Evolutionary conservation across 2,888 invertebrate genomes (phyloP), one percentile per base, ranked within the genome.

Genomic region (Tortricodes alternella): DNA sequence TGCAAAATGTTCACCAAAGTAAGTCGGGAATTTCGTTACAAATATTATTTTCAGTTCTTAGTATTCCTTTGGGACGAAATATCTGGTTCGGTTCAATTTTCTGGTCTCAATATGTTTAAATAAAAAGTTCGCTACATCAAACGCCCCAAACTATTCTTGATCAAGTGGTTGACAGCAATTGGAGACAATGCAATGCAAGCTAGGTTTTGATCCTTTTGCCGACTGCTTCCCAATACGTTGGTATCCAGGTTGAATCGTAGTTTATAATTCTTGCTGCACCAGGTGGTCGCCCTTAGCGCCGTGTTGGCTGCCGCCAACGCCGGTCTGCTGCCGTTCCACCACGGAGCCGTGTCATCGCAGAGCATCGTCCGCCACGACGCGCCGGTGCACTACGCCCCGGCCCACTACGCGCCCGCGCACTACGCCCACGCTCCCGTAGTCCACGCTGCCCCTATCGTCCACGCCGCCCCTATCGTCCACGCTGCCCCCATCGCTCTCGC

Each of bases 1-100:
- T 78, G 85, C 87, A 90, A 89, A 86, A 90, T 90, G 90, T 89
- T 90, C 82, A 81, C 86, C 73, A 90, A 90, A 89, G 90, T 90
- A 87, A 89, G 89, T 80, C 48, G 38, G 37, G 51, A 39, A 39
- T 37, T 39, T 52, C 37, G 29, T 32, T 18, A 29, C 15, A 51
- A n/a, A 29, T n/a, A 7, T 18, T 46, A 52, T 38, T 59, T 48
- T 44, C 24, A 41, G 48, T 35, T 19, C 29, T 48, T 43, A 46
- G 7, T 11, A 37, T 18, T 11, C 7, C 5, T 29, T 11, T 11
- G 29, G n/a, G n/a, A n/a, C n/a, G n/a, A n/a, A n/a, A n/a, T n/a
- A n/a, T n/a, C n/a, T n/a, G n/a, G n/a, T n/a, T n/a, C n/a, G n/a
- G n/a, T n/a, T n/a, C n/a, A n/a, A n/a, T n/a, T n/a, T n/a, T n/a